Evolutionary conservation across 2,113 vertebrate genomes (phyloP).

Genomic region (Dipodomys stephensi): DNA sequence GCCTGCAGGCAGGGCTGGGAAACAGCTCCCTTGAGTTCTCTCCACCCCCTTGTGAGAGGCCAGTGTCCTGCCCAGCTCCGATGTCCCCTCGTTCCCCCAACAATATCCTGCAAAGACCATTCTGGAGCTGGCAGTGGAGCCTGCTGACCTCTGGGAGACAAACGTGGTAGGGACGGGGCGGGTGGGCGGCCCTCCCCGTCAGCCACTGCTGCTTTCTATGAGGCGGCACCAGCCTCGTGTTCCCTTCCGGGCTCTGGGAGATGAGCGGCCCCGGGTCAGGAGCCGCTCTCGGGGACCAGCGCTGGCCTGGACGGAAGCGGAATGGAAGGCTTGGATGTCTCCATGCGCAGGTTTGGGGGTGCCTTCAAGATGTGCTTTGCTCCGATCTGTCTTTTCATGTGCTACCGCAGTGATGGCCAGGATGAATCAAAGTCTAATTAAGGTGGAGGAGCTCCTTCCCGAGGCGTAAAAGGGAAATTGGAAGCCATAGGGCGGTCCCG

Average conservation of each 20-base stretch:
- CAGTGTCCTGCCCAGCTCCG: too few species aligned
- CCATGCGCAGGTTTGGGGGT: not conserved
- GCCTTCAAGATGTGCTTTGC: not conserved
- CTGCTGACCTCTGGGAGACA: not conserved
- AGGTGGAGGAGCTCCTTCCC: not conserved
- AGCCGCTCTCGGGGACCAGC: rapidly evolving
- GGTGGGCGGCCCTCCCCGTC: rapidly evolving
- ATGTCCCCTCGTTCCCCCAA: too few species aligned
- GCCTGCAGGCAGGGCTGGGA: not conserved
- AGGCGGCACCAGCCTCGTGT: too few species aligned
- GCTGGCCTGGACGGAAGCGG: rapidly evolving
- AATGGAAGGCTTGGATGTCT: not conserved
- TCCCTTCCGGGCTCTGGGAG: not conserved
- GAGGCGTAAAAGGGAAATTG: not conserved
- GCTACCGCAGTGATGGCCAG: rapidly evolving
- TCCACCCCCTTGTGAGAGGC: too few species aligned
- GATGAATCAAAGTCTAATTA: conserved; percentile 1
- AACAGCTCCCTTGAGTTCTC: not conserved
- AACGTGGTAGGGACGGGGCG: rapidly evolving
- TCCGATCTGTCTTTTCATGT: not conserved
- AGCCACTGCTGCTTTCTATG: not conserved
- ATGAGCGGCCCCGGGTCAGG: rapidly evolving
- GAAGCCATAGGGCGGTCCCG: not conserved
- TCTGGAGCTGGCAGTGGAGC: not conserved
- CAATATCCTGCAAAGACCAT: not conserved